phyloP scores from a whole-genome alignment of 2,113 vertebrate species.

The Ptilorrhoa leucosticta region DNA sequence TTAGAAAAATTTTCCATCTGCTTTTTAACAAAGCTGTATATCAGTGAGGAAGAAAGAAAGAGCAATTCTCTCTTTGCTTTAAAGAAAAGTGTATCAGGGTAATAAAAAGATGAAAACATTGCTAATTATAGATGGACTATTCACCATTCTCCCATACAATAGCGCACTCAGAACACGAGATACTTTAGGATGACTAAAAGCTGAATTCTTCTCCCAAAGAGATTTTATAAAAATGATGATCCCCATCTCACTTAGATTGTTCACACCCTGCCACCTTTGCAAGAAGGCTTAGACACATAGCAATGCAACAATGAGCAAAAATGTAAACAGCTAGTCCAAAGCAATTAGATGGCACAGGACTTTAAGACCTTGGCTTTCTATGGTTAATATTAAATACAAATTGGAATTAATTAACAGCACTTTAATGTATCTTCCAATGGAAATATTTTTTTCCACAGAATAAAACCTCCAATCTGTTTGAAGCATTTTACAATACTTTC shows the following conservation, averaged over 20 bases:
- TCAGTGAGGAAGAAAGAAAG: background rate
- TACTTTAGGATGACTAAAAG: background rate
- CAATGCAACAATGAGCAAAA: background rate
- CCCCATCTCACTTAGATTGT: background rate
- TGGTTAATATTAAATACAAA: background rate
- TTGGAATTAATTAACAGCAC: background rate
- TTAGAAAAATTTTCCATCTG: background rate
- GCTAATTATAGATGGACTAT: background rate
- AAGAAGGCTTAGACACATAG: background rate
- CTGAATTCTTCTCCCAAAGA: background rate
- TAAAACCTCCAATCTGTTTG: background rate
- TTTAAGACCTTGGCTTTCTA: background rate
- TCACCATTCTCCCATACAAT: background rate
- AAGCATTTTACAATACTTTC: background rate
- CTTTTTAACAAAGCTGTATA: background rate
- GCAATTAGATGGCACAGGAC: background rate
- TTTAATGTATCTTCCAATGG: background rate
- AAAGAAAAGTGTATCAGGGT: background rate
- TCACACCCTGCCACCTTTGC: background rate
- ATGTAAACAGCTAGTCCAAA: background rate
- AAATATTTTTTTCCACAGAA: background rate
- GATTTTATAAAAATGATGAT: background rate
- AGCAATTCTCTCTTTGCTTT: background rate
- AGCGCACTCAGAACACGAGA: background rate
- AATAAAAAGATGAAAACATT: background rate